Base-by-base conservation (phyloP, 1,140 invertebrate genomes). In the Drosophila littoralis region DNA sequence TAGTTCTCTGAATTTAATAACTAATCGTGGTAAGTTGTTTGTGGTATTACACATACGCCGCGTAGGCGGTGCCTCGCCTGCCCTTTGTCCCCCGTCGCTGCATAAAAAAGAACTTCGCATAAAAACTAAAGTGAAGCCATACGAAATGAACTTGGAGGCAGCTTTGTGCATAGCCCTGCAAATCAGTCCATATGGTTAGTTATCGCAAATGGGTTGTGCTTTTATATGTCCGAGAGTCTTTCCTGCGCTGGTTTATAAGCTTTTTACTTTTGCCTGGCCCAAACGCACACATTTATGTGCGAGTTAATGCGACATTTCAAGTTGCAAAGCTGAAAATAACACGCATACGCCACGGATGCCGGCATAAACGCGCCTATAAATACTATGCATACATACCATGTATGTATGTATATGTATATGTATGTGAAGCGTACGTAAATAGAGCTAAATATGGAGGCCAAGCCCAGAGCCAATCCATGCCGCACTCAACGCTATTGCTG, bases 261-360 rank as follows among this genome's bases (percentile, higher is more conserved):
- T 57, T 64, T 57, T 65, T 28, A 48, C 40, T 52, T 36, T 54
- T 70, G 79, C 59, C 77, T 75, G 77, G 42, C 67, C 79, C 50
- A 35, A 46, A 61, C 77, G 74, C 61, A 68, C 69, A 84, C 83
- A 70, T 77, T 82, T 77, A 59, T 72, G 52, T 50, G 54, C 46
- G 40, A 66, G 55, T 67, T 88, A 74, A 88, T 82, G 83, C 82
- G 74, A 73, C 68, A 76, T 73, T 73, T 77, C 42, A 59, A 75
- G 65, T 75, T 63, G 71, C 60, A 67, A 71, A 54, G 74, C 84
- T 84, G 77, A 84, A 89, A 89, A 89, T 89, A 89, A 80, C 84
- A 89, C 84, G 84, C 84, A 89, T 89, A 89, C 84, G 84, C 84
- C 85, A 89, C 71, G 77, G 80, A 89, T 77, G 77, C 84, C 84